Evolutionary conservation across 2,113 vertebrate genomes (phyloP).

Genomic region (Lutjanus erythropterus): DNA sequence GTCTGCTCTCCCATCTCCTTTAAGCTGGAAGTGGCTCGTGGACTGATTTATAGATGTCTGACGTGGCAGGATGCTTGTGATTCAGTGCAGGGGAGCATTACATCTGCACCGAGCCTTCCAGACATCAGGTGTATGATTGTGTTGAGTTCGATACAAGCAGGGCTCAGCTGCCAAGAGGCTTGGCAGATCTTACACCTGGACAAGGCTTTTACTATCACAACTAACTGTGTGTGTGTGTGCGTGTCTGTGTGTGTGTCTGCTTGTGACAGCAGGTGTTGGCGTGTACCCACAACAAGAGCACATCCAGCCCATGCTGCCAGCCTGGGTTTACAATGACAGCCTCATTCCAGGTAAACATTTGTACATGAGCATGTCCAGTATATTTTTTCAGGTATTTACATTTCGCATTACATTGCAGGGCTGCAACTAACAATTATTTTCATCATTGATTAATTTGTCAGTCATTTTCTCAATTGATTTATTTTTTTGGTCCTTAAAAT

Average conservation of each 20-base stretch:
- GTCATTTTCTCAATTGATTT: no score
- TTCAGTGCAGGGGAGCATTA: constrained; percentile 63
- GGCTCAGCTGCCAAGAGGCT: constrained; percentile 64
- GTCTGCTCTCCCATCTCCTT: constrained; percentile 18
- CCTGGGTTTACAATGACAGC: constrained; percentile 96
- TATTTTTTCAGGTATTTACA: not conserved
- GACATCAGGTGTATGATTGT: constrained; percentile 61
- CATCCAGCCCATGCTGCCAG: constrained; percentile 92
- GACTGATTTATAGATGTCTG: constrained; percentile 62
- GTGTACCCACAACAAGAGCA: constrained; percentile 94
- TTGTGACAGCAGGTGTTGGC: constrained; percentile 87
- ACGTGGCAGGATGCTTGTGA: constrained; percentile 51
- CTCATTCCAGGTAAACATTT: constrained; percentile 92
- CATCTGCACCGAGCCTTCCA: constrained; percentile 49
- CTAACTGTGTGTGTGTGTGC: constrained; percentile 37
- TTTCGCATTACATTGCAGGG: not conserved
- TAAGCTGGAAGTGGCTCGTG: constrained; percentile 48
- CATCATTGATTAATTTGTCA: no score
- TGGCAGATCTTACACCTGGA: constrained; percentile 52
- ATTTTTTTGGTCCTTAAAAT: no score
- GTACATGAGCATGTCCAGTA: not conserved
- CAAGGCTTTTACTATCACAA: constrained; percentile 27
- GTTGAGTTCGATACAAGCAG: constrained; percentile 49
- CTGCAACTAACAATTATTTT: no score
- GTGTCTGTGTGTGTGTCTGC: constrained; percentile 36